phyloP scores from a whole-genome alignment of 1,140 invertebrate genomes.

The Aphelinus certus region DNA sequence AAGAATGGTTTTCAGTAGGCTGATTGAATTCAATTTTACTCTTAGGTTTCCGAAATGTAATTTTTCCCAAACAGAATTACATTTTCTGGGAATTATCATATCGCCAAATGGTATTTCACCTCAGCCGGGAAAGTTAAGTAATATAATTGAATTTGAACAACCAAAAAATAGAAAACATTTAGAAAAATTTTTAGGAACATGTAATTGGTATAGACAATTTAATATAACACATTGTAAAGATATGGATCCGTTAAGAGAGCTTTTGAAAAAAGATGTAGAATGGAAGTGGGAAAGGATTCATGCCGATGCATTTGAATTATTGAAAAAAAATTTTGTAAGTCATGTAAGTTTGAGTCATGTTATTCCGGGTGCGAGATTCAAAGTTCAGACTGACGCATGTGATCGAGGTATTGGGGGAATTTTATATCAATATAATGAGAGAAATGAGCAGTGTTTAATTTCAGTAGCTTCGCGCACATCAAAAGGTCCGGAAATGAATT shows the following conservation, averaged over 20 bases:
- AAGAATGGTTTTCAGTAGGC: slow-evolving; percentile 35
- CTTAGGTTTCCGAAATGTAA: slow-evolving; percentile 40
- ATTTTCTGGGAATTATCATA: slow-evolving; percentile 45
- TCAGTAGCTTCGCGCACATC: slow-evolving; percentile 8
- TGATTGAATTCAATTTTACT: slow-evolving; percentile 43
- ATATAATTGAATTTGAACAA: slow-evolving; percentile 50
- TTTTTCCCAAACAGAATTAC: slow-evolving; percentile 37
- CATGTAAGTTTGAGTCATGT: slow-evolving; percentile 3
- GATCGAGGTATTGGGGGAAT: not conserved
- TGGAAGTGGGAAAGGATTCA: slow-evolving; percentile 27
- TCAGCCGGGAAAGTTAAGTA: slow-evolving; percentile 49
- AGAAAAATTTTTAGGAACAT: slow-evolving; percentile 52
- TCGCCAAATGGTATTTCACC: slow-evolving; percentile 46
- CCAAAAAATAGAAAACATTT: slow-evolving; percentile 52
- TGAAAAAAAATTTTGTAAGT: slow-evolving; percentile 30
- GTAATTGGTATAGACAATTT: slow-evolving; percentile 55
- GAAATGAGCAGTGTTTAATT: not conserved
- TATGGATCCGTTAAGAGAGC: slow-evolving; percentile 42
- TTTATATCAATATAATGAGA: slow-evolving; percentile 1
- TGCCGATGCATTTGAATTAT: slow-evolving; percentile 4
- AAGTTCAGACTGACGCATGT: slow-evolving; percentile 10
- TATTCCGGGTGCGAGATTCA: not conserved
- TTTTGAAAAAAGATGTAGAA: slow-evolving; percentile 33
- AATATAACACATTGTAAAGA: slow-evolving; percentile 41
- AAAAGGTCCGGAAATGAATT: slow-evolving; percentile 5